phyloP scores from a whole-genome alignment of 2,888 invertebrate species.

The Plebejus melissa region DNA sequence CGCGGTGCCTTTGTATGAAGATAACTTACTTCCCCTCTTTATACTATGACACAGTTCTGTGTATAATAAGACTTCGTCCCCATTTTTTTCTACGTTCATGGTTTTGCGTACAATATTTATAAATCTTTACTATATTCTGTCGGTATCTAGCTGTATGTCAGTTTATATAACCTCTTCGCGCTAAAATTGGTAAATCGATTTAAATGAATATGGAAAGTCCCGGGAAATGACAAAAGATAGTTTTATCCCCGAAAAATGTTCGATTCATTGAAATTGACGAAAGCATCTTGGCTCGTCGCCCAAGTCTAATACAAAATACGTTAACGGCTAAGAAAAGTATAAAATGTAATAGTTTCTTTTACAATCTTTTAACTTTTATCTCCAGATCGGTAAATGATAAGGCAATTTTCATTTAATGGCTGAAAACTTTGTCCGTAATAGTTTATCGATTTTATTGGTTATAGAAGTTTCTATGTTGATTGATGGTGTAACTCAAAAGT shows the following conservation, averaged over 20 bases:
- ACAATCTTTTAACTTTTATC: background rate
- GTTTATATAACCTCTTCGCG: no score
- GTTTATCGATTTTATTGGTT: background rate
- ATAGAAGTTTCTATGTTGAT: background rate
- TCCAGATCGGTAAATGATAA: slow-evolving; percentile 19
- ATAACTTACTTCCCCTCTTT: no score
- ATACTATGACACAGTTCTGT: no score
- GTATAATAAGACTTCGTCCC: no score
- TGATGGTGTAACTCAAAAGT: background rate
- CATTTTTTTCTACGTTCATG: no score
- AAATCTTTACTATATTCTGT: no score
- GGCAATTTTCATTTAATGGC: background rate
- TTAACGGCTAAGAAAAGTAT: background rate
- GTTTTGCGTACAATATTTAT: no score
- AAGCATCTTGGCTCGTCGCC: background rate
- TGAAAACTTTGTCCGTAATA: slow-evolving; percentile 4
- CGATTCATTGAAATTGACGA: background rate
- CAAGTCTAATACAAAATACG: background rate
- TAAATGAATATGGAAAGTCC: background rate
- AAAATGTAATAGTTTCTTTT: background rate
- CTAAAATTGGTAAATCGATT: background rate
- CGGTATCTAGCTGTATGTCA: no score
- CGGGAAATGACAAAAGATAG: background rate
- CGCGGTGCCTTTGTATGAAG: no score
- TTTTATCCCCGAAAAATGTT: background rate